These are phyloP conservation scores for Tragelaphus strepsiceros DNA, from an alignment of 2,113 vertebrate species.

Conservation along the genomic window DNA sequence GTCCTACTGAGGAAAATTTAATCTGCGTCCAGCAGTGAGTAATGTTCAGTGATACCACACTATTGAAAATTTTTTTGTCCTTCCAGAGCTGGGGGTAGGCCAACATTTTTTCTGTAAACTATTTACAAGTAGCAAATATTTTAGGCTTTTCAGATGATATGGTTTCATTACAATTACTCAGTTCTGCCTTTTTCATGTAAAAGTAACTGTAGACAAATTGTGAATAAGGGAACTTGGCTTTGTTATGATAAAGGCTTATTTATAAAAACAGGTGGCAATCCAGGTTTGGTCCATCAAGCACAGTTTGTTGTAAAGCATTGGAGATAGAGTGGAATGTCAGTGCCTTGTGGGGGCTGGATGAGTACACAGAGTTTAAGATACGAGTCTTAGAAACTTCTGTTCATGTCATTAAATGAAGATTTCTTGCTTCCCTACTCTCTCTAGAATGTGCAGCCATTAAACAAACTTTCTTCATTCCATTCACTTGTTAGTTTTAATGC, in stretches of 20 bases:
- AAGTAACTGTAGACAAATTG: neutral
- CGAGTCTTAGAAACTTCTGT: neutral
- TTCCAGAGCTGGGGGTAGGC: neutral
- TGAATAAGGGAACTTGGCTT: neutral
- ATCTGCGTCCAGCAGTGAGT: neutral
- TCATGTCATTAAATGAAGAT: neutral
- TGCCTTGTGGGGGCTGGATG: neutral
- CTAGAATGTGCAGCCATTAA: neutral
- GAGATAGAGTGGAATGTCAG: neutral
- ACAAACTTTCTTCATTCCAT: neutral
- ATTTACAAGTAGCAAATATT: neutral
- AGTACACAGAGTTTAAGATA: neutral
- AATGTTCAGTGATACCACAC: neutral
- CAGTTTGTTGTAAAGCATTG: neutral
- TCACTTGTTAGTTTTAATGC: neutral
- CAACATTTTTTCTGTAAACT: neutral
- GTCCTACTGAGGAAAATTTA: neutral
- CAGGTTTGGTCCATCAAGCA: neutral
- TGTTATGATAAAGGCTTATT: neutral
- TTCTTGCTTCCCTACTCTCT: neutral
- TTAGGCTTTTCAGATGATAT: neutral
- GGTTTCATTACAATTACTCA: neutral
- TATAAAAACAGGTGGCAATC: neutral
- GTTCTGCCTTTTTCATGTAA: neutral
- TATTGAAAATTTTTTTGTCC: neutral